These are phyloP conservation scores for Choristoneura rosaceana DNA, from an alignment of 2,888 invertebrate species.

Conservation along the genomic window DNA sequence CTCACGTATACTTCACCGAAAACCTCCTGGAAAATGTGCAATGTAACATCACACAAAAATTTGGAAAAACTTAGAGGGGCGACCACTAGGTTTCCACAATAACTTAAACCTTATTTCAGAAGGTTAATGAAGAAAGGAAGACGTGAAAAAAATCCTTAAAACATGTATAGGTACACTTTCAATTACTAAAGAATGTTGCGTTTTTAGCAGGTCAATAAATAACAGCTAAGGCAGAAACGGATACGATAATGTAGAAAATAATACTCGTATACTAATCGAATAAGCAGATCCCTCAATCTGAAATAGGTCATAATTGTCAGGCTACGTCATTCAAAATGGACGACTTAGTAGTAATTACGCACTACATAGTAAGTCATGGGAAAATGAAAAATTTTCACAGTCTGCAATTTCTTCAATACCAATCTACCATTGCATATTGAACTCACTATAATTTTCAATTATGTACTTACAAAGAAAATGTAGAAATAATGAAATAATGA, in stretches of 20 bases:
- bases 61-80: too few species aligned
- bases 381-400: constrained; percentile 13
- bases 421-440: constrained; percentile 36
- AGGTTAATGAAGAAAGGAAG: too few species aligned
- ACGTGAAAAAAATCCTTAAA: too few species aligned
- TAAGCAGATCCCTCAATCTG: constrained; percentile 7
- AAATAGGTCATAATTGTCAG: constrained; percentile 27
- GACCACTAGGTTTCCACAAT: too few species aligned
- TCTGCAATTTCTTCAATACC: constrained; percentile 30
- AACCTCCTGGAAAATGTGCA: too few species aligned
- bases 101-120: too few species aligned
- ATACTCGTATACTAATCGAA: constrained; percentile 12
- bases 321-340: constrained; percentile 24
- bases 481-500: constrained; percentile 13
- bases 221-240: constrained; percentile 8
- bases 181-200: constrained; percentile 9
- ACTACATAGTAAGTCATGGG: constrained; percentile 32
- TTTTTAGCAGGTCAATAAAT: constrained; percentile 7
- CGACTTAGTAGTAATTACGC: constrained; percentile 32
- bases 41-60: too few species aligned
- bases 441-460: constrained; percentile 18
- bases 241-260: constrained; percentile 17
- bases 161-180: too few species aligned
- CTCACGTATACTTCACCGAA: too few species aligned
- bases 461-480: constrained; percentile 10